Evolutionary conservation across 1,140 invertebrate species (phyloP).

Genomic region (Drosophila pectinifera): DNA sequence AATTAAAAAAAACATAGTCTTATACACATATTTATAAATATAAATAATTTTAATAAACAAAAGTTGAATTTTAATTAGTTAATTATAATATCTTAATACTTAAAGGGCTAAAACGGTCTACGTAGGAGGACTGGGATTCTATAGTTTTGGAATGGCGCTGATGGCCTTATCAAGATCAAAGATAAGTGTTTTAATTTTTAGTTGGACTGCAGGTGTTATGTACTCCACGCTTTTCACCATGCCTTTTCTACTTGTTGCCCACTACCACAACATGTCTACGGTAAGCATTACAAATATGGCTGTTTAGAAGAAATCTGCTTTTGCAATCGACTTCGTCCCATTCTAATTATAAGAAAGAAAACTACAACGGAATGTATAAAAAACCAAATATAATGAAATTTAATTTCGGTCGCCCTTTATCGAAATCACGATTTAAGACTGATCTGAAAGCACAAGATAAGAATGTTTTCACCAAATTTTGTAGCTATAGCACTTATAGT

Average conservation of each 20-base stretch:
- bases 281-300: slow-evolving; percentile 88
- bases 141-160: slow-evolving; percentile 94
- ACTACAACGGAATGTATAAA: no score
- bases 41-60: no score
- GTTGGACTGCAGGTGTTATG: slow-evolving; percentile 97
- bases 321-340: no score
- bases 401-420: no score
- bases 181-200: slow-evolving; percentile 94
- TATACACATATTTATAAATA: not conserved
- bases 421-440: no score
- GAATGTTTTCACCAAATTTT: no score
- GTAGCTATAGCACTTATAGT: no score
- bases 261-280: slow-evolving; percentile 94
- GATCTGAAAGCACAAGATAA: no score
- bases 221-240: slow-evolving; percentile 99
- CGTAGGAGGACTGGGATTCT: slow-evolving; percentile 95
- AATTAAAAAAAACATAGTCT: no score
- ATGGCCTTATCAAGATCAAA: slow-evolving; percentile 93
- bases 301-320: no score
- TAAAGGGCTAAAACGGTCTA: slow-evolving; percentile 93
- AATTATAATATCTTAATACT: not conserved
- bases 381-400: no score
- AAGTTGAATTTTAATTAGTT: not conserved
- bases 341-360: no score
- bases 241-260: slow-evolving; percentile 96